These are phyloP conservation scores for Pterostichus madidus DNA, from an alignment of 2,888 invertebrate genomes.

Conservation along the genomic window DNA sequence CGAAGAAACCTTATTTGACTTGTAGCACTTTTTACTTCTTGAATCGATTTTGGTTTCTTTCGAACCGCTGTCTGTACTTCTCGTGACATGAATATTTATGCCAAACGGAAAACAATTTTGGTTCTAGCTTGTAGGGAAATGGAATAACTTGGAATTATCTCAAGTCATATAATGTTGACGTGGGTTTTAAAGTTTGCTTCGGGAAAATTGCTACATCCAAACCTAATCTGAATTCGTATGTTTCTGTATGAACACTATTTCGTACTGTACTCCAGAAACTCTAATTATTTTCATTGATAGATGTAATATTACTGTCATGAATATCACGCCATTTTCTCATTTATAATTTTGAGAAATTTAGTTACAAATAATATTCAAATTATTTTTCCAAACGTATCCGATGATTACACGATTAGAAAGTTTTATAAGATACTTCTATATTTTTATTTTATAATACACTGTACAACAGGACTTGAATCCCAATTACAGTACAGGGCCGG, in stretches of 20 bases:
- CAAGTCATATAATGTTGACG: constrained; percentile 43
- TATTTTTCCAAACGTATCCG: no score
- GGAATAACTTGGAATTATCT: constrained; percentile 47
- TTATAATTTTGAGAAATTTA: no score
- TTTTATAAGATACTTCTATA: no score
- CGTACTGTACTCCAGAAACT: background rate
- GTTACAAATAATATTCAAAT: no score
- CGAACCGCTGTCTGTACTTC: constrained; percentile 36
- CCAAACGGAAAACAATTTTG: constrained; percentile 42
- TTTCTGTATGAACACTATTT: background rate
- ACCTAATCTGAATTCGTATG: constrained; percentile 16
- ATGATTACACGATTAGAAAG: no score
- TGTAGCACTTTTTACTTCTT: constrained; percentile 54
- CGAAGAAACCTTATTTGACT: constrained; percentile 38
- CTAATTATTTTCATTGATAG: no score
- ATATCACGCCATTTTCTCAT: no score
- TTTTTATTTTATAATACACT: no score
- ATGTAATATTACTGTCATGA: no score
- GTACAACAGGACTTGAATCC: no score
- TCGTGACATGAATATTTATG: constrained; percentile 57
- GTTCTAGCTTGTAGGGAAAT: constrained; percentile 35
- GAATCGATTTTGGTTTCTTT: constrained; percentile 49
- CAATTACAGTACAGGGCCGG: no score
- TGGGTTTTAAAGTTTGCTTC: constrained; percentile 29
- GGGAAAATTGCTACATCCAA: constrained; percentile 13